Percentiles rank a stretch among this genome's conserved stretches.
Evolutionary conservation across 2,888 invertebrate genomes (phyloP).

Genomic region (Drosophila austrosaltans): DNA sequence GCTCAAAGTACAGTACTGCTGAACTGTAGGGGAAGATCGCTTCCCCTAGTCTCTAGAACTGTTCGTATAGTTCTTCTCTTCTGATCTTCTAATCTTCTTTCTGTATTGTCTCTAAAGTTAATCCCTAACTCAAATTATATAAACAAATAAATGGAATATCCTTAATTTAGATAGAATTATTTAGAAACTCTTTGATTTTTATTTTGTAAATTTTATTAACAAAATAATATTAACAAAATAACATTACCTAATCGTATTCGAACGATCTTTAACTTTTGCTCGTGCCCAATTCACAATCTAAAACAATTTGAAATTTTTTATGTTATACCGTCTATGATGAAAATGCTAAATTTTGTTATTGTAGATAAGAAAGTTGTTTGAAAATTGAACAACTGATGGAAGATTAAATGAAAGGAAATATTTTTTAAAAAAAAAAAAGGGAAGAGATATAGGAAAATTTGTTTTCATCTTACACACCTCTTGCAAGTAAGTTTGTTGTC

Average conservation of each 20-base stretch:
- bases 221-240: no score
- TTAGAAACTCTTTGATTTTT: no score
- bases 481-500: background rate
- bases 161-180: no score
- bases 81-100: no score
- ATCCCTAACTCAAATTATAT: no score
- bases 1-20: no score
- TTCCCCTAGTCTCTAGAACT: no score
- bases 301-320: background rate
- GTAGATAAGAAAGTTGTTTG: background rate
- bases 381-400: background rate
- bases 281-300: background rate
- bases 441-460: background rate
- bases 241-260: no score
- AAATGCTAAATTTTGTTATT: slow-evolving; percentile 11
- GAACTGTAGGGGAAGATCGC: no score
- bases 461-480: background rate
- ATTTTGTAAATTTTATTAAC: background rate
- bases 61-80: no score
- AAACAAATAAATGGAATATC: no score
- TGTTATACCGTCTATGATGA: background rate
- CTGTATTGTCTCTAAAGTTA: no score
- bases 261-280: background rate
- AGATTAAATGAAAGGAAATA: background rate
- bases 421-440: background rate